Percentiles rank a stretch among this genome's conserved stretches.
phyloP scores from a whole-genome alignment of 1,140 invertebrate species.

The Drosophila neocordata region DNA sequence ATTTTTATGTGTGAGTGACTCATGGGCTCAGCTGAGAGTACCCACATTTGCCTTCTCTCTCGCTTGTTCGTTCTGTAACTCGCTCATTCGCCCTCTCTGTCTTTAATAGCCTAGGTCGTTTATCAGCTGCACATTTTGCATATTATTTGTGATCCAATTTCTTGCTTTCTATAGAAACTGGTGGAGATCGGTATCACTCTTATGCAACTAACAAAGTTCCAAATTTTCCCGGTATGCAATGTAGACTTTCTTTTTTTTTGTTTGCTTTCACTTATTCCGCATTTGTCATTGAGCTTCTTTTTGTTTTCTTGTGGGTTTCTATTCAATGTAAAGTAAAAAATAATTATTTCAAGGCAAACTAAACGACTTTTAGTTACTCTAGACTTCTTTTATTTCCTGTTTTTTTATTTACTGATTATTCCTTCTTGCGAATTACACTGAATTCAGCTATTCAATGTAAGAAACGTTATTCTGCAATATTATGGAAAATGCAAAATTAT shows the following conservation, averaged over 20 bases:
- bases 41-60: neutral
- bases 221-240: neutral
- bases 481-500: no score
- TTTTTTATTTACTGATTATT: no score
- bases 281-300: constrained; percentile 6
- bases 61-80: no score
- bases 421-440: no score
- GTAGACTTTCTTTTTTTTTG: constrained; percentile 12
- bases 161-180: neutral
- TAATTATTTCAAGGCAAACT: no score
- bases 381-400: no score
- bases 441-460: no score
- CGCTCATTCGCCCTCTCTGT: neutral
- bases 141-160: constrained; percentile 45
- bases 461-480: no score
- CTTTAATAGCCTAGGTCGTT: neutral
- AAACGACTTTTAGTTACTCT: neutral
- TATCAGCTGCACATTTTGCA: constrained; percentile 36
- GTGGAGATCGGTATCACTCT: constrained; percentile 23
- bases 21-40: constrained; percentile 16
- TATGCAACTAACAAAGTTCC: constrained; percentile 39
- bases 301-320: constrained; percentile 6
- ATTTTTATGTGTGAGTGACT: constrained; percentile 15
- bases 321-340: neutral
- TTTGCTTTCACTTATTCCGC: constrained; percentile 7